A percentile compares a stretch with the other conserved stretches of the same genome.
These are phyloP conservation scores for Orestias chungarensis DNA, from an alignment of 2,797 vertebrate species.

Conservation along the genomic window DNA sequence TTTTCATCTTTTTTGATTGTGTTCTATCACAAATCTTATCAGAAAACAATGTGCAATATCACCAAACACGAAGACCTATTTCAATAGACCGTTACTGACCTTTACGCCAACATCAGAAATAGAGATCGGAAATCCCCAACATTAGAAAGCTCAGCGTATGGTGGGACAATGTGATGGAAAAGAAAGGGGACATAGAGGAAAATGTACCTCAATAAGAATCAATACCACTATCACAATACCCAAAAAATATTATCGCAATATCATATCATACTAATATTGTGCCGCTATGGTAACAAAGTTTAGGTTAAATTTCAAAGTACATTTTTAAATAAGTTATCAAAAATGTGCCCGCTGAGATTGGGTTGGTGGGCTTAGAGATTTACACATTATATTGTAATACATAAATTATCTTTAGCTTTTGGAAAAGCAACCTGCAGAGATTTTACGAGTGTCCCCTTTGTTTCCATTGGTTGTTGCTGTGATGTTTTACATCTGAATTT, in stretches of 20 bases:
- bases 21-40: neutral
- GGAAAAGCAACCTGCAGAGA: neutral
- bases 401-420: neutral
- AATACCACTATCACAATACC: neutral
- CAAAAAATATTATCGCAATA: neutral
- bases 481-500: constrained; percentile 21
- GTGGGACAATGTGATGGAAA: neutral
- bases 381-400: neutral
- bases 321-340: neutral
- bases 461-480: neutral
- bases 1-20: neutral
- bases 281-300: neutral
- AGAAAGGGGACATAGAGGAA: neutral
- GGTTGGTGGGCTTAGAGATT: neutral
- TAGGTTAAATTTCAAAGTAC: neutral
- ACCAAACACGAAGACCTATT: neutral
- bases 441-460: neutral
- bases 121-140: neutral
- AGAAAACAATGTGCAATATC: neutral
- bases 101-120: neutral
- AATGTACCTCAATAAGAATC: neutral
- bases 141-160: neutral
- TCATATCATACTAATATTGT: neutral
- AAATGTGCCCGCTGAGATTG: too few species aligned
- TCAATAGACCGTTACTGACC: neutral